These are phyloP conservation scores for Cirrhinus molitorella DNA, from an alignment of 2,797 vertebrate genomes.

Conservation along the genomic window DNA sequence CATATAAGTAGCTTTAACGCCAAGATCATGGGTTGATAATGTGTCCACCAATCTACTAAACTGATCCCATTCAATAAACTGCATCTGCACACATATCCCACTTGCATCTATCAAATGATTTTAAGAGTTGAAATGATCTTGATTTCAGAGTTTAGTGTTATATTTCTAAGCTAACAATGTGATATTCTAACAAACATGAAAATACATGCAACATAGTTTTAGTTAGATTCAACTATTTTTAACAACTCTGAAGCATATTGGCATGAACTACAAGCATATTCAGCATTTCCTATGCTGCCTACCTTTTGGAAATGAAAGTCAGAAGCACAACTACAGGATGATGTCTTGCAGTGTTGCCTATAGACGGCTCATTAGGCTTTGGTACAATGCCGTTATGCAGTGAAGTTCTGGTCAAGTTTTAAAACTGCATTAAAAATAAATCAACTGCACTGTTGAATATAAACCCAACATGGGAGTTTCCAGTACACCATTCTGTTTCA, in stretches of 20 bases:
- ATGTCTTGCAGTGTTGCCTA: not conserved
- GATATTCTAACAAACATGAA: not conserved
- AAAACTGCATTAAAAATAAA: not conserved
- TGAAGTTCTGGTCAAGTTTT: not conserved
- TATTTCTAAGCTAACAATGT: not conserved
- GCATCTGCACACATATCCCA: too few species aligned
- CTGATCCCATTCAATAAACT: too few species aligned
- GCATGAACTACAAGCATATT: not conserved
- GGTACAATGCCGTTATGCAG: not conserved
- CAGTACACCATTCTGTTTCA: not conserved
- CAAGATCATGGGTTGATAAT: not conserved
- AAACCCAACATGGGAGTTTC: constrained; percentile 11
- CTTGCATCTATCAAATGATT: not conserved
- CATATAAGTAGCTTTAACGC: too few species aligned
- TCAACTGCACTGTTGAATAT: constrained; percentile 12
- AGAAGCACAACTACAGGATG: not conserved
- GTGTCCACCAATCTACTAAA: too few species aligned
- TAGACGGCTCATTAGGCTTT: not conserved
- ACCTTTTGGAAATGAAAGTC: too few species aligned
- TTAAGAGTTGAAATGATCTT: not conserved
- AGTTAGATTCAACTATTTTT: too few species aligned
- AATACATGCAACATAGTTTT: not conserved
- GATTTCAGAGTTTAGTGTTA: not conserved
- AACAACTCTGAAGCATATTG: not conserved
- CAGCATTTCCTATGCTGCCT: not conserved